phyloP scores from a whole-genome alignment of 1,140 invertebrate genomes.

The Trichonephila inaurata region DNA sequence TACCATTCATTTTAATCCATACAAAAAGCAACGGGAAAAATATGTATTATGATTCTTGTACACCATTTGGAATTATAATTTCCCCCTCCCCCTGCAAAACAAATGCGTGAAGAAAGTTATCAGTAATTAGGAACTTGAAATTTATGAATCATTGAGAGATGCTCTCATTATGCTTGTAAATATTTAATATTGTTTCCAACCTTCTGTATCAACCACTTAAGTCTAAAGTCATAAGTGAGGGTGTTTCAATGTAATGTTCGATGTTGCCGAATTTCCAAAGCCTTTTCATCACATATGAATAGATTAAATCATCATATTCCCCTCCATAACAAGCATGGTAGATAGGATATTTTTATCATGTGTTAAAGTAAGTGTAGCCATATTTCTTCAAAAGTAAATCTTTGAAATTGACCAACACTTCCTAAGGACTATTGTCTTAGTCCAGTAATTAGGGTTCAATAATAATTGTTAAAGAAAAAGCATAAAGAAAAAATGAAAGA shows the following conservation, averaged over 20 bases:
- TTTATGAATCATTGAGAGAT: conserved; percentile 31
- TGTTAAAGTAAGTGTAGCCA: conserved; percentile 46
- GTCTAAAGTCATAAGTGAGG: neutral
- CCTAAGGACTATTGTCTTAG: neutral
- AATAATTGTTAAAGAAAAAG: neutral
- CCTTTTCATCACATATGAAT: conserved; percentile 46
- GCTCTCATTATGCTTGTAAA: conserved; percentile 49
- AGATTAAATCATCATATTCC: conserved; percentile 34
- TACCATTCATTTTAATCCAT: conserved; percentile 38
- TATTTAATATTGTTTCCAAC: conserved; percentile 35
- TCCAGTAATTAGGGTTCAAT: neutral
- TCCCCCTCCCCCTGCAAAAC: neutral
- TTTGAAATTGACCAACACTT: neutral
- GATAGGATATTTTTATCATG: conserved; percentile 58
- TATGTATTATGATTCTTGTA: conserved; percentile 38
- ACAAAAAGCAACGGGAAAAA: neutral
- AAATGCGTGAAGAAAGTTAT: conserved; percentile 28
- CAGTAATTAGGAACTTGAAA: conserved; percentile 54
- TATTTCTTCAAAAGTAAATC: conserved; percentile 71
- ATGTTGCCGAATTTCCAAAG: conserved; percentile 70
- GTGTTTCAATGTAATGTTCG: conserved; percentile 41
- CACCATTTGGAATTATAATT: conserved; percentile 34
- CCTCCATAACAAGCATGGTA: conserved; percentile 51
- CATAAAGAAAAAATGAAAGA: neutral
- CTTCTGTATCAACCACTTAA: neutral